phyloP scores from a whole-genome alignment of 2,888 invertebrate species.

The Sacculina carcini region DNA sequence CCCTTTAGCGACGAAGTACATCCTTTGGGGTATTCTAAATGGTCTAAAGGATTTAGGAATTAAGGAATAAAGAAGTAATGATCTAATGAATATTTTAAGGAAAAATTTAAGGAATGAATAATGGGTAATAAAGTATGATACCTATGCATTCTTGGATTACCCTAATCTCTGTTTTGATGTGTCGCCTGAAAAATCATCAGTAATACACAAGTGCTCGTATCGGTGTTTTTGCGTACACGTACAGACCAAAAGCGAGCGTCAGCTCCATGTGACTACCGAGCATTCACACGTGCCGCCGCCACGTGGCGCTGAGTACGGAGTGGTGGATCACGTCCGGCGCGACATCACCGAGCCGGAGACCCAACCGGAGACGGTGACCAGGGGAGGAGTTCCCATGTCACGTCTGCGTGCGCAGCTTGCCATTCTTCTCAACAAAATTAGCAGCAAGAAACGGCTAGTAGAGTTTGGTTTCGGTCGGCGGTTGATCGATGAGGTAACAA shows the following conservation, averaged over 20 bases:
- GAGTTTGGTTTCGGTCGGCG: constrained; percentile 46
- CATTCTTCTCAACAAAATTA: constrained; percentile 52
- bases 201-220: no score
- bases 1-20: no score
- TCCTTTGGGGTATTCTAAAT: no score
- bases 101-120: no score
- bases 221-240: no score
- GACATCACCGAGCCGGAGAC: neutral
- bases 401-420: constrained; percentile 53
- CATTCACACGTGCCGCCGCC: constrained; percentile 11
- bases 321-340: constrained; percentile 44
- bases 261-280: constrained; percentile 7
- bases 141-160: no score
- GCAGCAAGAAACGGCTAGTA: constrained; percentile 45
- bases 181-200: no score
- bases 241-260: constrained; percentile 12
- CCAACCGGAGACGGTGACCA: neutral
- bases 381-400: constrained; percentile 31
- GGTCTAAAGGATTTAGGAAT: no score
- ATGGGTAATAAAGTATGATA: no score
- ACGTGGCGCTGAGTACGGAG: constrained; percentile 23
- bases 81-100: no score
- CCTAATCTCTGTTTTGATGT: no score
- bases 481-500: constrained; percentile 44
- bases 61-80: no score